Evolutionary conservation across 2,888 invertebrate species (phyloP), one percentile per base, ranked within the genome.

Genomic region (Polydrusus pterygomalis): DNA sequence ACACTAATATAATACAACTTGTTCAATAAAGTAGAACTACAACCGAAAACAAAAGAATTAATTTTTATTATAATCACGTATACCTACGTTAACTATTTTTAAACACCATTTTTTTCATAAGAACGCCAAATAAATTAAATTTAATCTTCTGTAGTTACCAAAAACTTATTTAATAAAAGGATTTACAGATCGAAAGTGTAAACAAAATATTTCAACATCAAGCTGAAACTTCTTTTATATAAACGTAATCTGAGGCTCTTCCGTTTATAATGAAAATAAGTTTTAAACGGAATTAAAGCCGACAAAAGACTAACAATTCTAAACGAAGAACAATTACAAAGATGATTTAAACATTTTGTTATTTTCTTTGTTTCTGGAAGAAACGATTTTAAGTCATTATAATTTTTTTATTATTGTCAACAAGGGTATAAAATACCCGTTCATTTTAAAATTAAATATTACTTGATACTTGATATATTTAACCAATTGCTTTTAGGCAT

Each of bases 261-360:
- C 58, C 18, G 38, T 60, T 60, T 40, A 17, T 38, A 60, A 60
- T 34, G 58, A 17, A 38, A 38, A 18, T 38, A 38, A 60, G 18
- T 17, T 60, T 60, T 38, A 38, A 60, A 60, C 17, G 38, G 58
- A 38, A 60, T 38, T 40, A 38, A 11, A 38, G 38, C 13, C 38
- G 30, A 38, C 58, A 60, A 60, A 38, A 18, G 58, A 60, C 9
- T 60, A 60, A 38, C 58, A 60, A 60, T 38, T 60, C 58, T 38
- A 38, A 60, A 38, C 58, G 58, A 60, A 38, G 38, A 38, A 38
- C 38, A 38, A 34, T 38, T 8, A 38, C 38, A 60, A 34, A 7
- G 38, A 38, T 60, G 38, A 60, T 38, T 60, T 60, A 60, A 38
- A 18, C 15, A 60, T 60, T 60, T 38, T 60, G 38, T 60, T 60